Evolutionary conservation across 2,888 invertebrate genomes (phyloP), one percentile per base, ranked within the genome.

Genomic region (Kuschelorhynchus macadamiae): DNA sequence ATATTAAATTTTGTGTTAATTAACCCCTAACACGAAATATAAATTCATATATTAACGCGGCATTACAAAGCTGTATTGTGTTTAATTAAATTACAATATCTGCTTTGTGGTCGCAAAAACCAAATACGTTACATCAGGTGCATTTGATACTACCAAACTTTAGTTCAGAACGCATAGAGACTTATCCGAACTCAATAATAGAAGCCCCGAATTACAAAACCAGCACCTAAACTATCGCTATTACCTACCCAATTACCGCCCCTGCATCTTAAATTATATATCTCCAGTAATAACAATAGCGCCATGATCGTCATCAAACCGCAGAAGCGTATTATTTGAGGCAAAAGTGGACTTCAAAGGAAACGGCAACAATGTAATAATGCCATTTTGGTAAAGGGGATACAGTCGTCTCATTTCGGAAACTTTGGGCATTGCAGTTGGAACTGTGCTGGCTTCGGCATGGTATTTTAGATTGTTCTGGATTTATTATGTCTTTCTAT

Each of bases 341-440:
- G 53, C 53, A 53, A 62, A 62, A 52, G 62, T 52, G 62, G 62
- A 53, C 62, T 62, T 62, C 62, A 62, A 62, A 62, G 62, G 53
- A 62, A 53, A 18, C 9, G 53, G 32, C 62, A 18, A 53, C 62
- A 53, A 62, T 42, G 52, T 42, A 53, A 62, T 62, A 62, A 62
- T 52, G 32, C 44, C 62, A 32, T 52, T 52, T 59, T 42, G 41
- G 62, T 25, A 33, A 59, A 36, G 12, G 30, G 47, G 46, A 36
- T 47, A 47, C 47, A 53, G 53, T 39, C 39, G 25, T 53, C 25
- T 53, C 21, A 25, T 53, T 20, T 53, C 9, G 53, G 53, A 21
- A 41, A 53, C 21, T 53, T 53, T 53, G 20, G 16, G 25, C 25
- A 52, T 52, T 41, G 20, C 21, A 47, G 33, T 36, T 36, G 47